Conservation (phyloP, 2,113 vertebrate species). For the Sminthopsis crassicaudata region DNA sequence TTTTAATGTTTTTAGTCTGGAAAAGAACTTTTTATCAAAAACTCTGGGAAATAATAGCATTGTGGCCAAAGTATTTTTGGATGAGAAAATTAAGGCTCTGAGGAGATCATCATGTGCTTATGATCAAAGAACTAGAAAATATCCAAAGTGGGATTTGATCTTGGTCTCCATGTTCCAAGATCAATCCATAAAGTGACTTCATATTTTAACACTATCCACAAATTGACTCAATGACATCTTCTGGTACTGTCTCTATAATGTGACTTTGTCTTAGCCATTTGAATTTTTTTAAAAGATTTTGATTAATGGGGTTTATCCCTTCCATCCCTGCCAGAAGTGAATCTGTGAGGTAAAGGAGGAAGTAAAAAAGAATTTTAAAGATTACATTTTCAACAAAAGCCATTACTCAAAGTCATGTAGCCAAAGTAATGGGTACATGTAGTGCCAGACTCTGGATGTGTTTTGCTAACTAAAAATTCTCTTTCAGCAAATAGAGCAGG, state of each 20-base stretch:
- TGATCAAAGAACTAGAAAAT: neutral
- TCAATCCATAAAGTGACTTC: neutral
- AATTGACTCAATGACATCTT: neutral
- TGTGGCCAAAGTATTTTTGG: neutral
- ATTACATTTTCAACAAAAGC: slow-evolving; percentile 68
- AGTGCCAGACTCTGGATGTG: slow-evolving; percentile 64
- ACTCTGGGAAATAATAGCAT: neutral
- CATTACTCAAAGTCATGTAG: slow-evolving; percentile 19
- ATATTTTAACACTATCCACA: neutral
- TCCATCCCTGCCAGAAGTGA: slow-evolving; percentile 15
- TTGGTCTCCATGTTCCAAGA: neutral
- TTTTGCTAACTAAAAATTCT: slow-evolving; percentile 53
- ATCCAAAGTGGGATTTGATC: neutral
- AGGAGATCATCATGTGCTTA: neutral
- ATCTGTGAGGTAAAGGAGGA: slow-evolving; percentile 46
- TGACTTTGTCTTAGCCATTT: neutral
- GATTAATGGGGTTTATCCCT: slow-evolving; percentile 1
- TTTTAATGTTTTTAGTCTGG: neutral
- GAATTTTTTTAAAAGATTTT: neutral
- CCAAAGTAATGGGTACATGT: slow-evolving; percentile 46
- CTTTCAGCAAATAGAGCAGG: slow-evolving; percentile 53
- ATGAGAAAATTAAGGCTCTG: neutral
- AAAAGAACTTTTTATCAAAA: neutral
- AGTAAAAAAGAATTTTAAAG: slow-evolving; percentile 72
- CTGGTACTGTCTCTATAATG: slow-evolving; percentile 4